A percentile compares a stretch with the other conserved stretches of the same genome.
These are phyloP conservation scores for Schizopygopsis pylzovi DNA, from an alignment of 2,797 vertebrate genomes.

Conservation along the genomic window DNA sequence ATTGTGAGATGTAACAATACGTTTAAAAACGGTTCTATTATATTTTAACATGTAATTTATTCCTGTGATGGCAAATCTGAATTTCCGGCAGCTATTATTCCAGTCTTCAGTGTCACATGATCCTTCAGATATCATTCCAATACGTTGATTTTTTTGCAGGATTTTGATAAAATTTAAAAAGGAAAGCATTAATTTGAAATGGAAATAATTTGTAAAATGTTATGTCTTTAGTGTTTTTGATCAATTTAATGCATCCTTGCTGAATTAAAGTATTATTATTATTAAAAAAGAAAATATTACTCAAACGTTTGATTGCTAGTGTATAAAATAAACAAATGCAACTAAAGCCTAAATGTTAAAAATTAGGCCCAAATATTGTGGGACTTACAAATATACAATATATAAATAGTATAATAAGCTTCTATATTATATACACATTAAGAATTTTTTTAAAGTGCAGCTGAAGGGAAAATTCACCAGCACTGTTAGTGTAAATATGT, in stretches of 20 bases:
- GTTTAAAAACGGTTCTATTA: no score
- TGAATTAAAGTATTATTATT: background rate
- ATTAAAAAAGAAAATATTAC: background rate
- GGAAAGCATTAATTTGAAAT: background rate
- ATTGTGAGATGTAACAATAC: no score
- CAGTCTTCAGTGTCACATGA: no score
- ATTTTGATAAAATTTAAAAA: background rate
- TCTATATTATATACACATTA: background rate
- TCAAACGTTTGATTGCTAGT: background rate
- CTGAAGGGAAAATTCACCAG: background rate
- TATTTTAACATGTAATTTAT: no score
- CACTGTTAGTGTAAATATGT: slow-evolving; percentile 32
- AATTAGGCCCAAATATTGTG: background rate
- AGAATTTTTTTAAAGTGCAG: background rate
- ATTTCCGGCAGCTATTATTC: no score
- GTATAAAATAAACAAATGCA: background rate
- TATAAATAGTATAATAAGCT: background rate
- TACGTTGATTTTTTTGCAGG: background rate
- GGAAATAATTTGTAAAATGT: background rate
- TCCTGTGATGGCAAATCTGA: no score
- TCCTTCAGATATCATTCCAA: no score
- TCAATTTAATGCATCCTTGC: background rate
- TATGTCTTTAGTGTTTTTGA: background rate
- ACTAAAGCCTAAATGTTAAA: background rate
- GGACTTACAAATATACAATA: background rate